Conservation (phyloP, 2,888 invertebrate species). For the Pyrrhia umbra region DNA sequence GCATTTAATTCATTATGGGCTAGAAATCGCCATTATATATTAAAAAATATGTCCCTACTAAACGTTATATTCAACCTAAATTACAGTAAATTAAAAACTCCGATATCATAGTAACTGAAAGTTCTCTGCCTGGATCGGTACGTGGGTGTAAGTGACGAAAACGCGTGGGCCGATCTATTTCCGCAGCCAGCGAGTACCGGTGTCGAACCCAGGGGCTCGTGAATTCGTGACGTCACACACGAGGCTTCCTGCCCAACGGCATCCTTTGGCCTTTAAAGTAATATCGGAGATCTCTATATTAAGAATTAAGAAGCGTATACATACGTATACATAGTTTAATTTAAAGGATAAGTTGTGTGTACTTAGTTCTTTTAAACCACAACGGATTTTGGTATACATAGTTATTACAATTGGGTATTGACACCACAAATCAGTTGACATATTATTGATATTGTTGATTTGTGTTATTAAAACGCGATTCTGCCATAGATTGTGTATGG, state of each 20-base stretch:
- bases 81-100: slow-evolving; percentile 18
- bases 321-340: neutral
- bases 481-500: no score
- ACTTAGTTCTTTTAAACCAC: no score
- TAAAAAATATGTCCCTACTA: no score
- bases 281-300: slow-evolving; percentile 52
- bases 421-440: no score
- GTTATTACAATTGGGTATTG: no score
- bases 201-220: slow-evolving; percentile 58
- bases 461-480: no score
- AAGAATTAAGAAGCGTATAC: slow-evolving; percentile 32
- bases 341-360: neutral
- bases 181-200: slow-evolving; percentile 65
- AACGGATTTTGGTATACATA: no score
- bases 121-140: slow-evolving; percentile 45
- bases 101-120: slow-evolving; percentile 35
- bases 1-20: no score
- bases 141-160: slow-evolving; percentile 70
- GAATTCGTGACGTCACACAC: slow-evolving; percentile 61
- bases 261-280: slow-evolving; percentile 55
- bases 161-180: slow-evolving; percentile 74
- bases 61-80: neutral
- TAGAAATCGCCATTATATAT: no score
- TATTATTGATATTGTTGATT: no score
- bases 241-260: slow-evolving; percentile 44